Conservation (phyloP, 1,140 invertebrate species). For the Neelides sp. region DNA sequence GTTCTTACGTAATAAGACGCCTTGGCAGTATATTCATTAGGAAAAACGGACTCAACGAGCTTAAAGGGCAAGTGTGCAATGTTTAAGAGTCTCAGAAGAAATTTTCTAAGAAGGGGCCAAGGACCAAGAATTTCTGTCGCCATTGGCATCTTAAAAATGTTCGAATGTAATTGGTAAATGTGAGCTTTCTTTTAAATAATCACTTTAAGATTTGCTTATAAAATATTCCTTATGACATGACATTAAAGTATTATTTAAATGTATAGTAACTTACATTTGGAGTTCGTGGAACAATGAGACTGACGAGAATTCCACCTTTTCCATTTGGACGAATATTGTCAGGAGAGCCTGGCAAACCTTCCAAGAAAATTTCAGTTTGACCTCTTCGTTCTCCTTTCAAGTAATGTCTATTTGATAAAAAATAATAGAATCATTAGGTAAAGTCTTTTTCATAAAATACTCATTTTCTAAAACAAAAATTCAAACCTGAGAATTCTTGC, state of each 20-base stretch:
- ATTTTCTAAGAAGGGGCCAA: slow-evolving; percentile 35
- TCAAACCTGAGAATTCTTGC: background rate
- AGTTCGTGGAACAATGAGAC: slow-evolving; percentile 40
- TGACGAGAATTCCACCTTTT: slow-evolving; percentile 52
- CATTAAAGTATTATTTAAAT: slow-evolving; percentile 10
- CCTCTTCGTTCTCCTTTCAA: slow-evolving; percentile 59
- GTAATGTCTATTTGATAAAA: slow-evolving; percentile 61
- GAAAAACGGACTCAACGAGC: slow-evolving; percentile 19
- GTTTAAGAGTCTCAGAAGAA: slow-evolving; percentile 32
- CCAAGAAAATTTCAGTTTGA: slow-evolving; percentile 56
- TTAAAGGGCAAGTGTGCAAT: slow-evolving; percentile 25
- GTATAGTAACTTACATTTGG: slow-evolving; percentile 7
- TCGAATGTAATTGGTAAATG: background rate
- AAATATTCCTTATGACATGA: background rate
- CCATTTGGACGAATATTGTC: slow-evolving; percentile 61
- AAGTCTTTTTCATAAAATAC: too few relatives aligned
- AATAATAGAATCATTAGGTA: slow-evolving; percentile 34
- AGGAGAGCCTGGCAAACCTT: slow-evolving; percentile 63
- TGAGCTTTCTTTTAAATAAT: background rate
- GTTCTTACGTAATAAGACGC: slow-evolving; percentile 28
- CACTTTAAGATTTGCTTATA: background rate
- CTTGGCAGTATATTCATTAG: slow-evolving; percentile 21
- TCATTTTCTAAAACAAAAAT: too few relatives aligned
- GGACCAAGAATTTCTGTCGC: slow-evolving; percentile 34
- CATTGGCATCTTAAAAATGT: slow-evolving; percentile 27